These are phyloP conservation scores for Drosophila albomicans DNA, from an alignment of 1,140 invertebrate genomes.

Conservation along the genomic window DNA sequence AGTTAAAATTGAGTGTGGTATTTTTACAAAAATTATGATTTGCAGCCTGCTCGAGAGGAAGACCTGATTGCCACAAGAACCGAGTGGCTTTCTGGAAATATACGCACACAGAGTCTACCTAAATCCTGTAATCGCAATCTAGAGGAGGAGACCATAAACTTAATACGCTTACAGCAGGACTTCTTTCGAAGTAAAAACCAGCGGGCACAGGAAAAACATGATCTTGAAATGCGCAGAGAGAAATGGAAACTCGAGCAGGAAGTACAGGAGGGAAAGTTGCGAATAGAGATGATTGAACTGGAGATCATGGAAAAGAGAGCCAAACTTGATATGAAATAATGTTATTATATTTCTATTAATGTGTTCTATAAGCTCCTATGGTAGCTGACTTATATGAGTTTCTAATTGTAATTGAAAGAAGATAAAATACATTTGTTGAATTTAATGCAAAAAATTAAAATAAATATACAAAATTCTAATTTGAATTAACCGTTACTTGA, in stretches of 20 bases:
- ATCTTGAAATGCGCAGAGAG: constrained; percentile 32
- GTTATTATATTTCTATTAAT: too few species aligned
- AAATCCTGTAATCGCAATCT: constrained; percentile 3
- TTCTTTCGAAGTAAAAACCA: constrained; percentile 31
- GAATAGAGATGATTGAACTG: constrained; percentile 26
- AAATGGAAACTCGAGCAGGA: constrained; percentile 29
- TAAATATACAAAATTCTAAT: neutral
- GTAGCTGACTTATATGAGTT: too few species aligned
- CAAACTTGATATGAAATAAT: neutral
- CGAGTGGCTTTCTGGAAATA: too few species aligned
- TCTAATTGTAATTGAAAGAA: too few species aligned
- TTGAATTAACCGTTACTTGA: neutral
- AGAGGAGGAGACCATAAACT: constrained; percentile 22
- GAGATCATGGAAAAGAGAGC: constrained; percentile 25
- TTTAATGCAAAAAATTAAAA: too few species aligned
- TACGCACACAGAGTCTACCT: neutral
- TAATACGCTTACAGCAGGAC: constrained; percentile 23
- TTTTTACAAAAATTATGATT: too few species aligned
- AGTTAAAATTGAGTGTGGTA: too few species aligned
- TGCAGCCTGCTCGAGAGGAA: too few species aligned
- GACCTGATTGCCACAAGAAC: too few species aligned
- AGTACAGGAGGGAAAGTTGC: constrained; percentile 23
- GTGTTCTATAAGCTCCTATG: too few species aligned
- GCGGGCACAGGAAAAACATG: constrained; percentile 32
- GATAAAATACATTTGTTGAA: too few species aligned